Conservation (phyloP, 2,888 invertebrate genomes). For the Platypus cylindrus region DNA sequence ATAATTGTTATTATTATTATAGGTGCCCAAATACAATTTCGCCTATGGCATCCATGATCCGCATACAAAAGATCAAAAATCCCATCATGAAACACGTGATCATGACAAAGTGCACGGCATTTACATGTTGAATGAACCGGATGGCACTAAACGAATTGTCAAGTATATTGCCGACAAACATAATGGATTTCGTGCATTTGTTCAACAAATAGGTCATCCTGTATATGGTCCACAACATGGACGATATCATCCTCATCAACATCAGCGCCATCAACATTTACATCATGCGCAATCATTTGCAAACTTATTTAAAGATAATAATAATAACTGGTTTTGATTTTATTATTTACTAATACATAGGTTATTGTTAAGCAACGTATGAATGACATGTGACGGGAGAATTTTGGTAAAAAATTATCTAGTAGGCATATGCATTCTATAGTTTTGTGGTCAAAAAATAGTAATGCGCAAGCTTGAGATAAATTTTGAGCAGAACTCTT, state of each 20-base stretch:
- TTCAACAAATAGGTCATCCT: conserved; percentile 19
- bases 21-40: conserved; percentile 29
- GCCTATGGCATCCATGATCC: conserved; percentile 33
- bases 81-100: conserved; percentile 30
- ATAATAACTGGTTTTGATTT: too few species aligned
- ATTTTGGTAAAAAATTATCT: too few species aligned
- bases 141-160: conserved; percentile 31
- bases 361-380: too few species aligned
- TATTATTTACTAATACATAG: too few species aligned
- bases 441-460: too few species aligned
- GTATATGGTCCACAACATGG: conserved; percentile 13
- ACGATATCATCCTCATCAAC: not conserved
- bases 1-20: too few species aligned
- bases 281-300: too few species aligned
- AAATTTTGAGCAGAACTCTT: too few species aligned
- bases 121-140: conserved; percentile 31
- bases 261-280: not conserved
- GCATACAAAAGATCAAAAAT: conserved; percentile 31
- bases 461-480: too few species aligned
- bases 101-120: conserved; percentile 30
- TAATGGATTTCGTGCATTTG: conserved; percentile 29
- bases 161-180: conserved; percentile 29
- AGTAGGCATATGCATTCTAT: too few species aligned
- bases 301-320: too few species aligned
- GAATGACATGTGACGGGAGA: too few species aligned